Percentiles rank a stretch among this genome's conserved stretches.
Conservation (phyloP, 2,888 invertebrate genomes). For the Ennomos fuscantarius region DNA sequence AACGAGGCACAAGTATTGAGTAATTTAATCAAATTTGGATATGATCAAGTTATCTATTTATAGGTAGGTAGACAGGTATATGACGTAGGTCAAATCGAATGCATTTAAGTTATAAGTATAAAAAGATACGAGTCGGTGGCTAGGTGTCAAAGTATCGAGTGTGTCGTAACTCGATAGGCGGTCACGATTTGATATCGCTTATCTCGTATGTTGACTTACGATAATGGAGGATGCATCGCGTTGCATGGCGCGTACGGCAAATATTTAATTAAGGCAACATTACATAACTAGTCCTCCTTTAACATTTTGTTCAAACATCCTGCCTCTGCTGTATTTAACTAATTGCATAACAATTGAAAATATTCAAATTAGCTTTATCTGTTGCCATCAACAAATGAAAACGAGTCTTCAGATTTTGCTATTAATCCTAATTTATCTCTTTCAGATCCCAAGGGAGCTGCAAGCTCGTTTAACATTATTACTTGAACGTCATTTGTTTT, state of each 20-base stretch:
- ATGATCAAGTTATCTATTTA: conserved; percentile 8
- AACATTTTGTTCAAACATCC: conserved; percentile 30
- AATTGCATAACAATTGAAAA: conserved; percentile 22
- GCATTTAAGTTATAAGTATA: conserved; percentile 57
- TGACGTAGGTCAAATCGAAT: conserved; percentile 62
- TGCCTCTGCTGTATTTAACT: conserved; percentile 26
- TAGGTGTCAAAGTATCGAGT: conserved; percentile 71
- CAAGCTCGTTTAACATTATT: conserved; percentile 4
- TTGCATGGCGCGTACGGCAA: conserved; percentile 71
- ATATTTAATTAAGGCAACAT: conserved; percentile 65
- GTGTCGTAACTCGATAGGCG: conserved; percentile 73
- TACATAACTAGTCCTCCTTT: conserved; percentile 39
- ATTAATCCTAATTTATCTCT: conserved; percentile 15
- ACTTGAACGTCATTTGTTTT: conserved; percentile 11
- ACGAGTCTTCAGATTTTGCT: conserved; percentile 25
- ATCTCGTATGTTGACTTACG: conserved; percentile 69
- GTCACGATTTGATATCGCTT: conserved; percentile 75
- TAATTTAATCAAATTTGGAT: conserved; percentile 18
- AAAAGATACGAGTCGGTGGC: conserved; percentile 64
- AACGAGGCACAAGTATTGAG: background rate
- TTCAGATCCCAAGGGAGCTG: conserved; percentile 4
- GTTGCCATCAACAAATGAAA: conserved; percentile 17
- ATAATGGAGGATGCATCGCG: conserved; percentile 67
- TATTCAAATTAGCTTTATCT: conserved; percentile 17
- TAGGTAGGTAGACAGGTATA: conserved; percentile 25